phyloP scores from a whole-genome alignment of 1,140 invertebrate species.

The Cydia pomonella region DNA sequence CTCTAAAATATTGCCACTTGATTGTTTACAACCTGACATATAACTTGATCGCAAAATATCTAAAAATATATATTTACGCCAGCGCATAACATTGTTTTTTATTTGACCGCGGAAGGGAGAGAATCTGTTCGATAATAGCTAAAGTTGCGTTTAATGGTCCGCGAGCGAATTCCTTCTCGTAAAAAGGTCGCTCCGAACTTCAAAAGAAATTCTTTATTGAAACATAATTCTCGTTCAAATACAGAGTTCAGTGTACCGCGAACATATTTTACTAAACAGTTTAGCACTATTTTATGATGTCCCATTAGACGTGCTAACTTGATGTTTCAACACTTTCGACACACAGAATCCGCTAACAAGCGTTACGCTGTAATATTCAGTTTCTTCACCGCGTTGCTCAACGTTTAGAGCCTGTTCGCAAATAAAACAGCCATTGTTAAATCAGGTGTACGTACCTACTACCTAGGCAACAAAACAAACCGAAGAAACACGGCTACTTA shows the following conservation, averaged over 20 bases:
- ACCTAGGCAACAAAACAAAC: constrained; percentile 35
- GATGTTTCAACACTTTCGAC: constrained; percentile 30
- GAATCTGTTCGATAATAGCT: constrained; percentile 14
- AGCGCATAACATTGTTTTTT: not conserved
- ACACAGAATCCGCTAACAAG: constrained; percentile 21
- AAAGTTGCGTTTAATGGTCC: constrained; percentile 17
- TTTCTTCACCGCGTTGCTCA: constrained; percentile 27
- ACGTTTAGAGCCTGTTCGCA: constrained; percentile 22
- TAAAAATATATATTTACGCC: not conserved
- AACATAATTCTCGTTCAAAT: constrained; percentile 4
- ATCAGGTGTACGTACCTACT: constrained; percentile 27
- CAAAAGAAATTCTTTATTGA: constrained; percentile 3
- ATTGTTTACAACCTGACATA: too few relatives aligned
- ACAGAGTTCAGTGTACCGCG: constrained; percentile 22
- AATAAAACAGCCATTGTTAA: constrained; percentile 28
- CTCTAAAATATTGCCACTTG: too few relatives aligned
- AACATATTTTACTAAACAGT: constrained; percentile 2
- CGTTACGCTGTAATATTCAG: constrained; percentile 22
- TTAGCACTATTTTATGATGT: constrained; percentile 23
- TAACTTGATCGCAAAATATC: not conserved
- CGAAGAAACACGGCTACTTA: constrained; percentile 51
- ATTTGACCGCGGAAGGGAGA: constrained; percentile 3
- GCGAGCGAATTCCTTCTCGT: constrained; percentile 13
- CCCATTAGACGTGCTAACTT: constrained; percentile 27
- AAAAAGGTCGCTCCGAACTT: not conserved